Evolutionary conservation across 2,797 vertebrate genomes (phyloP).

Genomic region (Acipenser ruthenus): DNA sequence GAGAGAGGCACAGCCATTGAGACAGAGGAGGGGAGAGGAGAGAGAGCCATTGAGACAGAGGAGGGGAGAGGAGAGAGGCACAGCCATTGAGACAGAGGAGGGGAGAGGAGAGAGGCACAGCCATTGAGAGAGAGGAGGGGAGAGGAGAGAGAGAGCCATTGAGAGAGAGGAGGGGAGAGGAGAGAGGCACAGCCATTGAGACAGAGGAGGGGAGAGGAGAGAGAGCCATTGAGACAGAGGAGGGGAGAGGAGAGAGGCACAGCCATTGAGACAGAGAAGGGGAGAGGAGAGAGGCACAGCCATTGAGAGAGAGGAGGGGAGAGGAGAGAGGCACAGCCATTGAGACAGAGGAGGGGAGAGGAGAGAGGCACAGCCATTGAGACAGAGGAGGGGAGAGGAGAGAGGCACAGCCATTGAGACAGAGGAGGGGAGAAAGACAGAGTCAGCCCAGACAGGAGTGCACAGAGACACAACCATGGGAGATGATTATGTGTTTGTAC

Average conservation of each 20-base stretch:
- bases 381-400: slow-evolving; percentile 19
- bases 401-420: slow-evolving; percentile 27
- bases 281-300: background rate
- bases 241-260: background rate
- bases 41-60: no score
- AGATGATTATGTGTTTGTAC: no score
- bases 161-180: background rate
- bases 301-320: no score
- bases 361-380: background rate
- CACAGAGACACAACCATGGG: no score
- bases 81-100: no score
- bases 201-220: background rate
- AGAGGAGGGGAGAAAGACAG: slow-evolving; percentile 40
- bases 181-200: background rate
- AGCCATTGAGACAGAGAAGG: no score
- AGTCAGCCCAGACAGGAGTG: slow-evolving; percentile 41
- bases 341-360: background rate
- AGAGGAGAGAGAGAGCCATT: background rate
- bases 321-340: no score
- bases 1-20: slow-evolving; percentile 20
- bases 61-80: background rate
- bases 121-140: no score
- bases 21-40: background rate
- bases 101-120: no score
- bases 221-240: slow-evolving; percentile 13